A percentile compares a stretch with the other conserved stretches of the same genome.
These are phyloP conservation scores for Empis stercorea DNA, from an alignment of 2,888 invertebrate genomes.

Conservation along the genomic window DNA sequence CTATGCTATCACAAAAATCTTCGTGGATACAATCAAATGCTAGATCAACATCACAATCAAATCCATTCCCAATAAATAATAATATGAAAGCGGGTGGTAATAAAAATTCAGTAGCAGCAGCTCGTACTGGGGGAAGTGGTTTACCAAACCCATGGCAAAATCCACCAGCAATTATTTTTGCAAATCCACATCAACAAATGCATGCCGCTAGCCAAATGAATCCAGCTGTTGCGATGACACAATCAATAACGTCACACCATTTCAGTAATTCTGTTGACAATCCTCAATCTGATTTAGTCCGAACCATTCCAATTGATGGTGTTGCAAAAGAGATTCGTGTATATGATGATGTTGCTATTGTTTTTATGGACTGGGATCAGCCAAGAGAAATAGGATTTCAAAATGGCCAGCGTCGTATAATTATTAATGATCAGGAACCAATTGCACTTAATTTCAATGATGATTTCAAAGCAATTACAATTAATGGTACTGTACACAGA, in stretches of 20 bases:
- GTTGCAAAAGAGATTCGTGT: slow-evolving; percentile 65
- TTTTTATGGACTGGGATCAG: slow-evolving; percentile 75
- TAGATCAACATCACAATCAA: not conserved
- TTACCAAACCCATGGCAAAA: slow-evolving; percentile 6
- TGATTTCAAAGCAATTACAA: slow-evolving; percentile 55
- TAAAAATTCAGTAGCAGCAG: slow-evolving; percentile 11
- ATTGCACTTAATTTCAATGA: slow-evolving; percentile 52
- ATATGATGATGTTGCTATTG: slow-evolving; percentile 72
- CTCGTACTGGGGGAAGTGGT: slow-evolving; percentile 13
- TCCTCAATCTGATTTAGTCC: slow-evolving; percentile 55
- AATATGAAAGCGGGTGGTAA: too few species aligned
- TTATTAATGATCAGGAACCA: slow-evolving; percentile 64
- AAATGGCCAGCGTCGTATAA: slow-evolving; percentile 59
- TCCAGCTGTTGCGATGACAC: slow-evolving; percentile 3
- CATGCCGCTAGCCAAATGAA: slow-evolving; percentile 1
- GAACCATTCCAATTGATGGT: slow-evolving; percentile 71
- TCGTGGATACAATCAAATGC: slow-evolving; percentile 8
- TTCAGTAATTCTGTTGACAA: slow-evolving; percentile 39
- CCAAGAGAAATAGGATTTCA: slow-evolving; percentile 76
- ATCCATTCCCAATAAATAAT: not conserved
- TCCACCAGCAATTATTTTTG: slow-evolving; percentile 12
- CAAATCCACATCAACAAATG: not conserved
- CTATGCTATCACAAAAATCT: slow-evolving; percentile 13
- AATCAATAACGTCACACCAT: slow-evolving; percentile 14
- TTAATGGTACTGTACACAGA: slow-evolving; percentile 60